A percentile compares a stretch with the other conserved stretches of the same genome.
Evolutionary conservation across 2,888 invertebrate genomes (phyloP).

Genomic region (Coecobrya sp.): DNA sequence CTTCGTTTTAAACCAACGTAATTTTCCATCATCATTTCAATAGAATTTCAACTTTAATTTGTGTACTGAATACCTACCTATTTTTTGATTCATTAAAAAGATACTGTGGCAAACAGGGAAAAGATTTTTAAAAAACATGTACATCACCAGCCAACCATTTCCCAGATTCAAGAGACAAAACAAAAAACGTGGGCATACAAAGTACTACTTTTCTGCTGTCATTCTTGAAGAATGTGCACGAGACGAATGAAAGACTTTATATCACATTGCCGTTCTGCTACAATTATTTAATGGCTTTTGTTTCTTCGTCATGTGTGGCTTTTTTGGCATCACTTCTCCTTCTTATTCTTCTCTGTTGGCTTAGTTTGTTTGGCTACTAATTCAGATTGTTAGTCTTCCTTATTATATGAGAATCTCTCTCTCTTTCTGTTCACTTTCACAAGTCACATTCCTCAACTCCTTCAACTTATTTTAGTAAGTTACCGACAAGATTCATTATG

Average conservation of each 20-base stretch:
- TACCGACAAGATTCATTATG: slow-evolving; percentile 11
- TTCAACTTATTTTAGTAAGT: neutral
- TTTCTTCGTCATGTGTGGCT: neutral
- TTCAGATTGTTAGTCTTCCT: neutral
- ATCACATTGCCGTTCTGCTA: neutral
- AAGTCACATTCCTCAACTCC: neutral
- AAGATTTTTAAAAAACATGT: too few species aligned
- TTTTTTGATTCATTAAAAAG: too few species aligned
- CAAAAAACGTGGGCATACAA: too few species aligned
- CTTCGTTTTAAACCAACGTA: too few species aligned
- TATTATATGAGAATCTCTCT: neutral
- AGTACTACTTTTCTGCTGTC: too few species aligned
- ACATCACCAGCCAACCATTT: too few species aligned
- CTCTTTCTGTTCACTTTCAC: neutral
- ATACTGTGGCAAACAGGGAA: too few species aligned
- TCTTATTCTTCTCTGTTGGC: neutral
- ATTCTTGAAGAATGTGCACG: too few species aligned
- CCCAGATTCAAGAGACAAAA: too few species aligned
- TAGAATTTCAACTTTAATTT: too few species aligned
- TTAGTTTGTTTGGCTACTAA: neutral
- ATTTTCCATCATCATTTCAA: too few species aligned
- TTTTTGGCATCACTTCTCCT: neutral
- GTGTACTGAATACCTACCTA: too few species aligned
- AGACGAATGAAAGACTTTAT: neutral
- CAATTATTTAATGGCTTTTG: slow-evolving; percentile 10